phyloP scores from a whole-genome alignment of 2,113 vertebrate genomes.

The Oreochromis niloticus region DNA sequence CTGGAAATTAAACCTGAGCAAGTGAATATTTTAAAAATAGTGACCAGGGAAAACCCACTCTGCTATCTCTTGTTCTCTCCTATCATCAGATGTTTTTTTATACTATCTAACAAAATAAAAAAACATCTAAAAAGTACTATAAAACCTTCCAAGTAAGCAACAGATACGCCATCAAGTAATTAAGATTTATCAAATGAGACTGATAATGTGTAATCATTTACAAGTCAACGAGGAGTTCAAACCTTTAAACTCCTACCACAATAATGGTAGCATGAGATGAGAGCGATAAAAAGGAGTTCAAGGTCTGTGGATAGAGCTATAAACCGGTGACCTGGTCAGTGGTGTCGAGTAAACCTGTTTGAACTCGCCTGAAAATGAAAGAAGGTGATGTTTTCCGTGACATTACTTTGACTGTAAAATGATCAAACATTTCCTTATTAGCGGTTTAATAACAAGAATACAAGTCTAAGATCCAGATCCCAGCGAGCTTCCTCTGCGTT shows the following conservation, averaged over 20 bases:
- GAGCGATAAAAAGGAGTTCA: background rate
- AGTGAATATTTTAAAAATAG: background rate
- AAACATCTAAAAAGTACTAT: background rate
- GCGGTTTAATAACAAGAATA: background rate
- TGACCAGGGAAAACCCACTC: background rate
- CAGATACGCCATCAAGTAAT: background rate
- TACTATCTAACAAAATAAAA: background rate
- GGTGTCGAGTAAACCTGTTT: background rate
- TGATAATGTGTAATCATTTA: background rate
- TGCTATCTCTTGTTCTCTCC: background rate
- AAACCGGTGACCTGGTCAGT: background rate
- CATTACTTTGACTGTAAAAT: background rate
- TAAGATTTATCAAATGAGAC: background rate
- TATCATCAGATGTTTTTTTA: background rate
- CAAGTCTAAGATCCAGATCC: background rate
- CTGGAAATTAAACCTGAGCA: background rate
- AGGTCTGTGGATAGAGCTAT: background rate
- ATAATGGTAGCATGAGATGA: conserved; percentile 5
- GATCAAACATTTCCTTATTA: background rate
- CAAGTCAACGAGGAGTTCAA: background rate
- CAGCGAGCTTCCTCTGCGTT: background rate
- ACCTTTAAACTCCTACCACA: background rate
- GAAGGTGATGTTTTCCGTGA: background rate
- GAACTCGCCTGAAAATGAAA: background rate
- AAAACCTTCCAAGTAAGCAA: background rate